A percentile compares a stretch with the other conserved stretches of the same genome.
phyloP scores from a whole-genome alignment of 1,140 invertebrate genomes.

The Camponotus vicinus region DNA sequence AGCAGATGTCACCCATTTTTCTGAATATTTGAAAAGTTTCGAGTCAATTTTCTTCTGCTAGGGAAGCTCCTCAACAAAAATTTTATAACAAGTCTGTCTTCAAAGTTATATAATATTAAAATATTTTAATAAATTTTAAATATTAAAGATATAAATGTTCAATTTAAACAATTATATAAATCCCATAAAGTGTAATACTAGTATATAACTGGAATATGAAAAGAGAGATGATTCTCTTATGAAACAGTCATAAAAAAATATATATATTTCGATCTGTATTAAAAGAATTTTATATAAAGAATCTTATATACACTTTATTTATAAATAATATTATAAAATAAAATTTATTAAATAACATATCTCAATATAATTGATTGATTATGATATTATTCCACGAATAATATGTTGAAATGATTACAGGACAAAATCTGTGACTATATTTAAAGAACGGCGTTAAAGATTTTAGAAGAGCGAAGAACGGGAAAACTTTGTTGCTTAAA shows the following conservation, averaged over 20 bases:
- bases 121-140: background rate
- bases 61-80: background rate
- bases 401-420: background rate
- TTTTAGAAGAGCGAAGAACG: background rate
- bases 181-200: background rate
- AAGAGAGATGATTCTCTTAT: background rate
- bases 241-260: background rate
- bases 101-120: background rate
- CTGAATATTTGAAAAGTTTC: background rate
- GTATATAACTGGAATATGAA: background rate
- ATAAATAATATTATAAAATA: background rate
- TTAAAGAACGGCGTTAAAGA: background rate
- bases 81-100: background rate
- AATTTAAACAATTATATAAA: background rate
- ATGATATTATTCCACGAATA: background rate
- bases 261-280: background rate
- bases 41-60: background rate
- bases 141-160: background rate
- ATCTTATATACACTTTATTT: background rate
- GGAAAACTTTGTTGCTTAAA: slow-evolving; percentile 7
- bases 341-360: background rate
- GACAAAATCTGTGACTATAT: background rate
- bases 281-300: background rate
- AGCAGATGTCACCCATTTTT: background rate
- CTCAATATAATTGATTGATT: background rate